phyloP scores from a whole-genome alignment of 2,888 invertebrate species.

The Beris chalybata region DNA sequence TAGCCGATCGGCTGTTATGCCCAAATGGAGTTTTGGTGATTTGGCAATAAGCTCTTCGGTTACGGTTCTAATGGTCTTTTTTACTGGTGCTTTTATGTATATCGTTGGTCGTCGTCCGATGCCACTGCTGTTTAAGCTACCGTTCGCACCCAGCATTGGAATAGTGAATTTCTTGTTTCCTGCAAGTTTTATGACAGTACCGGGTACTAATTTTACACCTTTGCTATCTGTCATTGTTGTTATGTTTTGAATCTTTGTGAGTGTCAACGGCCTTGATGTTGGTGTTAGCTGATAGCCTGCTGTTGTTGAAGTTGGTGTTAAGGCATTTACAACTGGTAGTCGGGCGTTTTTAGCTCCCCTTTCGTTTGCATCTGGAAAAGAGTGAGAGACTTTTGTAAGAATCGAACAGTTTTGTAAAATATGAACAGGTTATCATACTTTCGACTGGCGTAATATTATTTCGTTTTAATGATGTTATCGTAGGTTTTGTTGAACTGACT shows the following conservation, averaged over 20 bases:
- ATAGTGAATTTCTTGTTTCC: slow-evolving; percentile 35
- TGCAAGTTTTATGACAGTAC: slow-evolving; percentile 36
- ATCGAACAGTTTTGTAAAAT: slow-evolving; percentile 1
- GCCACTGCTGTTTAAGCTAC: slow-evolving; percentile 35
- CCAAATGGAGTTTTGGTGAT: slow-evolving; percentile 49
- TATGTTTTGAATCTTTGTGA: slow-evolving; percentile 12
- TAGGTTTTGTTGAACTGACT: slow-evolving; percentile 12
- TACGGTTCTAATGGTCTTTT: slow-evolving; percentile 49
- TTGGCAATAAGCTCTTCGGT: slow-evolving; percentile 51
- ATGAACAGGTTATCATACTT: not conserved
- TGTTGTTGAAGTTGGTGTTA: slow-evolving; percentile 12
- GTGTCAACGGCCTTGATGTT: slow-evolving; percentile 13
- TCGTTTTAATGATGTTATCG: slow-evolving; percentile 11
- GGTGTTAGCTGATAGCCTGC: not conserved
- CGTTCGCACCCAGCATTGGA: slow-evolving; percentile 43
- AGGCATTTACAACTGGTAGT: slow-evolving; percentile 20
- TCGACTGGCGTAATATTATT: slow-evolving; percentile 5
- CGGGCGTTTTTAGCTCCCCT: slow-evolving; percentile 15
- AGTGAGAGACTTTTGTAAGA: not conserved
- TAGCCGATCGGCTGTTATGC: slow-evolving; percentile 47
- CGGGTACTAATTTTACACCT: slow-evolving; percentile 35
- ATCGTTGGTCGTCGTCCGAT: slow-evolving; percentile 45
- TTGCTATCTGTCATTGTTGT: slow-evolving; percentile 20
- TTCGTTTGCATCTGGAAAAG: slow-evolving; percentile 10
- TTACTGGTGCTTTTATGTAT: slow-evolving; percentile 50